A percentile compares a stretch with the other conserved stretches of the same genome.
phyloP scores from a whole-genome alignment of 2,113 vertebrate genomes.

The Prunella fulvescens region DNA sequence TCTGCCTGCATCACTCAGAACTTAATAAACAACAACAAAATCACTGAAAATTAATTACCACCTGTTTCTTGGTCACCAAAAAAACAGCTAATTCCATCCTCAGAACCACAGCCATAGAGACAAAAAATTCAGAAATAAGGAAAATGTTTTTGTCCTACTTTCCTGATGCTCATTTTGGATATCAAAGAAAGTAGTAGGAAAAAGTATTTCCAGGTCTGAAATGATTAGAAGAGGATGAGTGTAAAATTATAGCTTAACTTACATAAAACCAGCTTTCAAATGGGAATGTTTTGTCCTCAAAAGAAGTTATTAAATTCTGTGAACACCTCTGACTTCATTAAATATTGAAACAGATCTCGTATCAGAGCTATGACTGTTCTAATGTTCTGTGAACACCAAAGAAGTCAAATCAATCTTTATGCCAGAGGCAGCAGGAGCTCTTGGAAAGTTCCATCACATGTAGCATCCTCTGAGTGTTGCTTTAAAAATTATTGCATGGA shows the following conservation, averaged over 20 bases:
- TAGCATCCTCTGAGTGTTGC: background rate
- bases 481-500: background rate
- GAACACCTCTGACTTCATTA: background rate
- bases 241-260: background rate
- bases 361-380: background rate
- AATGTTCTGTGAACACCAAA: rapidly evolving
- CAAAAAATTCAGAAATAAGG: background rate
- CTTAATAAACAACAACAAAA: background rate
- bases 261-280: background rate
- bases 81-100: background rate
- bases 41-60: background rate
- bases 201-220: background rate
- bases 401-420: background rate
- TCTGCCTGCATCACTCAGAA: background rate
- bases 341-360: background rate
- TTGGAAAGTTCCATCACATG: background rate
- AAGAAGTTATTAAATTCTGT: background rate
- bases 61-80: background rate
- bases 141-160: background rate
- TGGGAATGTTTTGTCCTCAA: background rate
- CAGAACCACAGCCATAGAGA: background rate
- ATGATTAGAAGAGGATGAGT: background rate
- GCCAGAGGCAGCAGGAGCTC: background rate
- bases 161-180: background rate
- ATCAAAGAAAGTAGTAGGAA: background rate